These are phyloP conservation scores for Xiphophorus couchianus DNA, from an alignment of 2,113 vertebrate genomes.

Conservation along the genomic window DNA sequence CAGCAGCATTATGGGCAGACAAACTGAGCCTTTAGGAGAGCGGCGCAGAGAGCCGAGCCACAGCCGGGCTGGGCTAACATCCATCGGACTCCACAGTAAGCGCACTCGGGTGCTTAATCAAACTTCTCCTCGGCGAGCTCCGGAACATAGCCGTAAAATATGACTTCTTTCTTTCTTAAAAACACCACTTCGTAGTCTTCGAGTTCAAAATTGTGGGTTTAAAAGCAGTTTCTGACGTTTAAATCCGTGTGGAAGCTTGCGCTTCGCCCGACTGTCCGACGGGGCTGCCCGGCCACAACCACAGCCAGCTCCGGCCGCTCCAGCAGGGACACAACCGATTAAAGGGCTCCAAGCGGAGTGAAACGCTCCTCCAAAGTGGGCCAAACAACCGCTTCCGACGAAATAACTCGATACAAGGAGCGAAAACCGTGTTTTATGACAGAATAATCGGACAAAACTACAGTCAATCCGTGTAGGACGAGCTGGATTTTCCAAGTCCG, in stretches of 20 bases:
- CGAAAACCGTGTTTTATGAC: slow-evolving; percentile 5
- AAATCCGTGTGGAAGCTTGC: slow-evolving; percentile 34
- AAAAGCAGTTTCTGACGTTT: background rate
- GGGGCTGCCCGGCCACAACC: slow-evolving; percentile 56
- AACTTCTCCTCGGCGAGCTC: slow-evolving; percentile 54
- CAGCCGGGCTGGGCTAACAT: slow-evolving; percentile 59
- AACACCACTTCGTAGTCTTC: background rate
- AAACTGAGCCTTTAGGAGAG: slow-evolving; percentile 18
- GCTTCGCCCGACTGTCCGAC: slow-evolving; percentile 40
- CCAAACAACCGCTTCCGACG: slow-evolving; percentile 19
- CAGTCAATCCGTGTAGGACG: slow-evolving; percentile 52
- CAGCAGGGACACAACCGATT: slow-evolving; percentile 48
- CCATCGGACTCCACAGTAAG: slow-evolving; percentile 69
- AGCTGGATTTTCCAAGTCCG: slow-evolving; percentile 58
- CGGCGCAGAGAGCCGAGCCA: slow-evolving; percentile 47
- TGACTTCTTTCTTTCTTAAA: background rate
- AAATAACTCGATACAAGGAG: background rate
- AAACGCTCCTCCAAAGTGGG: slow-evolving; percentile 34
- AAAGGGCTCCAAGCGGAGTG: slow-evolving; percentile 26
- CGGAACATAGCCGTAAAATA: slow-evolving; percentile 35
- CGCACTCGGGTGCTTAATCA: slow-evolving; percentile 59
- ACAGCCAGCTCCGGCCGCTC: slow-evolving; percentile 43
- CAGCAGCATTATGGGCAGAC: slow-evolving; percentile 48
- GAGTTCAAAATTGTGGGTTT: fast-evolving
- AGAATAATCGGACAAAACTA: background rate